Percentiles rank a stretch among this genome's conserved stretches.
phyloP scores from a whole-genome alignment of 2,113 vertebrate species.

The Oryzias melastigma region DNA sequence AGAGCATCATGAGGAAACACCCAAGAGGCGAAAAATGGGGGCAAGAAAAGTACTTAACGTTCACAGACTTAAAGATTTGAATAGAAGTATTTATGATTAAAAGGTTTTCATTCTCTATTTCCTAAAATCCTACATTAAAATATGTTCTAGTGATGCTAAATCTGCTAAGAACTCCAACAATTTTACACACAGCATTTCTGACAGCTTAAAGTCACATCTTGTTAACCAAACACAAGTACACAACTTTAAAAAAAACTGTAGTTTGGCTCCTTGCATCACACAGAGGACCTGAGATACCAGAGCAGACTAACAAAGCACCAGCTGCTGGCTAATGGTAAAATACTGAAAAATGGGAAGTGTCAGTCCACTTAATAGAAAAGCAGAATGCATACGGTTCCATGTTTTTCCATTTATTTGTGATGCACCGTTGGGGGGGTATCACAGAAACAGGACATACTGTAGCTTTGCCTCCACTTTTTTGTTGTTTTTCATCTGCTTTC shows the following conservation, averaged over 20 bases:
- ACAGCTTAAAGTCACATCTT: neutral
- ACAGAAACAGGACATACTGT: slow-evolving; percentile 18
- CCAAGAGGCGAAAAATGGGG: neutral
- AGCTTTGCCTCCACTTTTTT: slow-evolving; percentile 4
- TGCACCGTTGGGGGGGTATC: neutral
- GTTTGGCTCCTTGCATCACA: no score
- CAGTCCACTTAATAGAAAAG: neutral
- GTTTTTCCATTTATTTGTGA: neutral
- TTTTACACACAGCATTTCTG: neutral
- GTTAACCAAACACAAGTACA: no score
- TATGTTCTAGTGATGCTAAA: neutral
- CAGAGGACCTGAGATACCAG: no score
- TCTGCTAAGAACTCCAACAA: slow-evolving; percentile 1
- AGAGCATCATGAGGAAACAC: neutral
- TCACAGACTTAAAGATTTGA: neutral
- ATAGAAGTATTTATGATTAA: neutral
- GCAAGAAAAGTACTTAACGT: neutral
- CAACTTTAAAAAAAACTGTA: no score
- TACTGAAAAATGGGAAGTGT: neutral
- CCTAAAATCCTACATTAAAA: slow-evolving; percentile 11
- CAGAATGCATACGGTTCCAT: slow-evolving; percentile 10
- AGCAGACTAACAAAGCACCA: neutral
- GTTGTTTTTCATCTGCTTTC: slow-evolving; percentile 25
- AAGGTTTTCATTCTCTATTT: neutral
- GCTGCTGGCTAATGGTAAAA: neutral